Evolutionary conservation across 2,797 vertebrate genomes (phyloP), one percentile per base, ranked within the genome.

Genomic region (Toxotes lorentzi): DNA sequence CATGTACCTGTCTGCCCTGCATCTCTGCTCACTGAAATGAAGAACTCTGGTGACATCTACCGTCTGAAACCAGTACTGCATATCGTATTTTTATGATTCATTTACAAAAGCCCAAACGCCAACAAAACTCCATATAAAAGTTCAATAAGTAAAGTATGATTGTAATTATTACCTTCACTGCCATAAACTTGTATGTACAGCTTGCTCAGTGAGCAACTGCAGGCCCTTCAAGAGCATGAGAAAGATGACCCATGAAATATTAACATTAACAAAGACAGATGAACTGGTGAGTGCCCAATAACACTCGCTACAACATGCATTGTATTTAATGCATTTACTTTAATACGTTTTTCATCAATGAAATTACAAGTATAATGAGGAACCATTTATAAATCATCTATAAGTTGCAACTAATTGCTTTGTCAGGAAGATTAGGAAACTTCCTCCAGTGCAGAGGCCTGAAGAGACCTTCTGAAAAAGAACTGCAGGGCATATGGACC

Each of bases 41-140:
- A 87, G 78, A 81, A 30, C 79, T 79, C 51, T 78, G 30, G 23
- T 87, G 92, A 82, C 93, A 87, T 85, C 94, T 95, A 81, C 65
- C 11, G 81, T 76, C 30, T 30, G 2, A n/a, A 47, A 54, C 0
- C 1, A 32, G 61, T 61, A 83, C 50, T 84, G 19, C 84, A 60
- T 2, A 9, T 32, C 11, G 4, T 2, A 16, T 2, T 21, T 23
- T 24, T 11, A 41, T 48, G 23, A 13, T n/a, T 0, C 2, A 0
- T 38, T 38, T 9, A 10, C 0, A 38, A 16, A 65, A 19, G 40
- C 13, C 13, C 21, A 1, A 6, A 11, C 4, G 27, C 11, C 5
- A 40, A 23, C 4, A 34, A 62, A 57, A 24, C 3, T 12, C 3
- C 40, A 76, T 27, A n/a, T 27, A 74, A 51, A 75, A 19, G 9